Percentiles rank a stretch among this genome's conserved stretches.
Conservation (phyloP, 2,888 invertebrate genomes). For the Dynastes tityus region DNA sequence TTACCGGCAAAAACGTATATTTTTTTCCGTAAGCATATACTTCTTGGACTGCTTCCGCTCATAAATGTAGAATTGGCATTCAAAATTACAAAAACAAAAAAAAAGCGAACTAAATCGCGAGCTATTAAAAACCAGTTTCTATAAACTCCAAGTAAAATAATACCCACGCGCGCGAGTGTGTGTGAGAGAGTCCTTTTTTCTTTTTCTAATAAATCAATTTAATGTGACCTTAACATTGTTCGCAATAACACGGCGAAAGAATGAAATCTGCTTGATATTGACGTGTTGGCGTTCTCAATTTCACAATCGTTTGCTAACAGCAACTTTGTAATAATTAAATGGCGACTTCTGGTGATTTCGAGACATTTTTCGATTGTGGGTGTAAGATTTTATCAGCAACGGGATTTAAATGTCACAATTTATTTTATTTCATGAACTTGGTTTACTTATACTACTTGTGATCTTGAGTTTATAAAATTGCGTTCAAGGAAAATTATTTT, state of each 20-base stretch:
- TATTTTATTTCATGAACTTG: too few relatives aligned
- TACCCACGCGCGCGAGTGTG: background rate
- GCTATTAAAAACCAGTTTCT: conserved; percentile 20
- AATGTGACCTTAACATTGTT: conserved; percentile 33
- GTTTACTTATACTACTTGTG: background rate
- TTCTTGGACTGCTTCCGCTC: background rate
- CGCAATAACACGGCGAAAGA: background rate
- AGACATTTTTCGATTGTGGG: background rate
- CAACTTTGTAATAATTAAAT: background rate
- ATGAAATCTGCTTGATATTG: conserved; percentile 11
- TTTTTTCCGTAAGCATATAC: background rate
- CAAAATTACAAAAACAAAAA: conserved; percentile 6
- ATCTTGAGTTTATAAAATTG: background rate
- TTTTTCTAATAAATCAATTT: conserved; percentile 20
- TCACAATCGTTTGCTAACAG: conserved; percentile 1
- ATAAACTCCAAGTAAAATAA: conserved; percentile 13
- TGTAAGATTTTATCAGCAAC: background rate
- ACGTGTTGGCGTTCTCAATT: background rate
- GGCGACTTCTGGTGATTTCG: too few relatives aligned
- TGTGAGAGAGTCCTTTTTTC: background rate
- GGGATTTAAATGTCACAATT: background rate
- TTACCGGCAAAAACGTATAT: too few relatives aligned
- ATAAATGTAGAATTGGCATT: background rate
- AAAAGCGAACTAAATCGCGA: conserved; percentile 8
- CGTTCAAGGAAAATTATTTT: conserved; percentile 4